Evolutionary conservation across 2,113 vertebrate species (phyloP).

Genomic region (Hippopotamus amphibius): DNA sequence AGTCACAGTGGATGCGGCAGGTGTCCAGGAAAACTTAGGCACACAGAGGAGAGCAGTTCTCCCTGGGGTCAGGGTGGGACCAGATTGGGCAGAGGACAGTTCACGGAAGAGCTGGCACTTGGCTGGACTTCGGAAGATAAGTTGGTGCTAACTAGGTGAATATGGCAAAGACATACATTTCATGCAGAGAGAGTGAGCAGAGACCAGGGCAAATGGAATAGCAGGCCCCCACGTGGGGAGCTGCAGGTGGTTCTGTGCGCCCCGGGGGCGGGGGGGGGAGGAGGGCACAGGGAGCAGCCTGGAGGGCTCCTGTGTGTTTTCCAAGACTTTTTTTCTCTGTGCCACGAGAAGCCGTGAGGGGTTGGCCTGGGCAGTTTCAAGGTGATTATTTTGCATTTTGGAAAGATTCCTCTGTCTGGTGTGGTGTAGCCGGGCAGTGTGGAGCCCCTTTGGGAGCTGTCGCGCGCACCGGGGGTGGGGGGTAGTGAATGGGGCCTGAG

Average conservation of each 20-base stretch:
- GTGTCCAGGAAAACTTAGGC: accelerated
- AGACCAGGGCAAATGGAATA: not conserved
- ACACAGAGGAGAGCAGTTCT: not conserved
- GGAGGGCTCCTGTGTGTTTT: not conserved
- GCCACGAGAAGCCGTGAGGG: not conserved
- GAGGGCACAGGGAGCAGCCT: no score
- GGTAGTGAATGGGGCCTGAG: not conserved
- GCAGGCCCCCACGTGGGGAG: no score
- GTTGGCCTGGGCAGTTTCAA: not conserved
- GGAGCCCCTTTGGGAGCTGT: not conserved
- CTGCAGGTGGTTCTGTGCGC: not conserved
- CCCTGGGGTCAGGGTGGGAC: accelerated
- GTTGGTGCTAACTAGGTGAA: not conserved
- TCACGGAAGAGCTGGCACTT: not conserved
- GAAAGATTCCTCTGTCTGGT: not conserved
- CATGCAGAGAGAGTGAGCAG: not conserved
- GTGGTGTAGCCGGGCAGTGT: not conserved
- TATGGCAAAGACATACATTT: no score
- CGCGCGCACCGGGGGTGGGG: not conserved
- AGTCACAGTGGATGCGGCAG: not conserved
- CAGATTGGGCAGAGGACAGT: accelerated
- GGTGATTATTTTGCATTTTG: not conserved
- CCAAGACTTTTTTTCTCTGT: not conserved
- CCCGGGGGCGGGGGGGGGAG: not conserved
- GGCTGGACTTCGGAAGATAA: not conserved